Conservation (phyloP, 2,113 vertebrate species). For the Phylloscopus trochilus region DNA sequence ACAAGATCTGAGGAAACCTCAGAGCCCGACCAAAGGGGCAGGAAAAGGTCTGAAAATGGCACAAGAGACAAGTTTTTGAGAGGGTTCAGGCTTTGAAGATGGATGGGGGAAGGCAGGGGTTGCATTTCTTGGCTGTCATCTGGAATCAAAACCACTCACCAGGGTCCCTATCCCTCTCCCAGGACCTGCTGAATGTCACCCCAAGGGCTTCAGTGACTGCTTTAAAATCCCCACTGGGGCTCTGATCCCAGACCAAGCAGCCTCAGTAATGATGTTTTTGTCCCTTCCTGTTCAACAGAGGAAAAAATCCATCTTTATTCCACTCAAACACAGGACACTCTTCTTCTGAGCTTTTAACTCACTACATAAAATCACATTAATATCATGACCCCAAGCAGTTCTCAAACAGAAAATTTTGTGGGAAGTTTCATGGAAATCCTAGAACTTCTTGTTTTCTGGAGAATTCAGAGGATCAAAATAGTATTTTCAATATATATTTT, state of each 20-base stretch:
- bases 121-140: not conserved
- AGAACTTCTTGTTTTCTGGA: not conserved
- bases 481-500: not conserved
- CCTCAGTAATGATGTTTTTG: not conserved
- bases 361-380: not conserved
- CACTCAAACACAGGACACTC: not conserved
- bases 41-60: not conserved
- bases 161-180: not conserved
- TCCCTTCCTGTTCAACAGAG: not conserved
- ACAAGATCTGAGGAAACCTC: not conserved
- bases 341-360: not conserved
- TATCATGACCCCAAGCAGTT: not conserved
- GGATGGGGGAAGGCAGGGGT: accelerated
- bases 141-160: not conserved
- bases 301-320: not conserved
- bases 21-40: accelerated
- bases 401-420: not conserved
- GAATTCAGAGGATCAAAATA: not conserved
- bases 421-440: not conserved
- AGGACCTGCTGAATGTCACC: not conserved
- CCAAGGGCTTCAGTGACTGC: not conserved
- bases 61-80: not conserved
- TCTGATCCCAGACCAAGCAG: not conserved
- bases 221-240: not conserved
- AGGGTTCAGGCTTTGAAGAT: not conserved